Base-by-base conservation (phyloP, 2,113 vertebrate species). In the Microtus richardsoni region DNA sequence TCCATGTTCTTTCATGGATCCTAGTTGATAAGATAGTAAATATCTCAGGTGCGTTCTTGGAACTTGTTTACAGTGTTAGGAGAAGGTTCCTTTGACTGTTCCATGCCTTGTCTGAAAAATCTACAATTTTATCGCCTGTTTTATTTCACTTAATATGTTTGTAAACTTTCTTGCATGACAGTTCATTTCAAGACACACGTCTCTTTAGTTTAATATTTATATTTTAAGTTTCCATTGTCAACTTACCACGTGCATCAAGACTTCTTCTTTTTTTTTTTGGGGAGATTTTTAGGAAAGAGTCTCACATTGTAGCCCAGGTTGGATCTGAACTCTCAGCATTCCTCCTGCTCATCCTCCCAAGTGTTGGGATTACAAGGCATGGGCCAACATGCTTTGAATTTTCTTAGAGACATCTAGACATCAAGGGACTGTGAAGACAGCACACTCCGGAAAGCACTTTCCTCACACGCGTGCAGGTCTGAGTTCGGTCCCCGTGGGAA, bases 11-110 rank as follows among this genome's bases (percentile, higher is more conserved):
- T 87, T 93, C 33, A 22, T 64, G 19, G 88, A 64, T 75, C 9
- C 28, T 54, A 44, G 44, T 80, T 97, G 68, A 73, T 73, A 91
- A 91, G 82, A 95, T 82, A 78, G 88, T 87, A 93, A 95, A 80
- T 71, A 80, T 78, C 62, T 39, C 70, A 97, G 60, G 49, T 83
- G 22, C 41, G 5, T 96, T 83, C 54, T 36, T 89, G 54, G 74
- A 70, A 49, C 30, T 70, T 88, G 0, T 90, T 60, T 86, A 41
- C 87, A 28, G 54, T 33, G 58, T 71, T 62, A 83, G 13, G 33
- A 87, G 54, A 88, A 82, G 44, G 5, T 94, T 95, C 62, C n/a
- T 80, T 88, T 94, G 91, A 90, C 41, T 13, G 52, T 85, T 90
- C 88, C 86, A 88, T 88, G 28, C 73, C 82, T 86, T 79, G 44